These are phyloP conservation scores for Ganaspis brasiliensis DNA, from an alignment of 2,888 invertebrate species.

Conservation along the genomic window DNA sequence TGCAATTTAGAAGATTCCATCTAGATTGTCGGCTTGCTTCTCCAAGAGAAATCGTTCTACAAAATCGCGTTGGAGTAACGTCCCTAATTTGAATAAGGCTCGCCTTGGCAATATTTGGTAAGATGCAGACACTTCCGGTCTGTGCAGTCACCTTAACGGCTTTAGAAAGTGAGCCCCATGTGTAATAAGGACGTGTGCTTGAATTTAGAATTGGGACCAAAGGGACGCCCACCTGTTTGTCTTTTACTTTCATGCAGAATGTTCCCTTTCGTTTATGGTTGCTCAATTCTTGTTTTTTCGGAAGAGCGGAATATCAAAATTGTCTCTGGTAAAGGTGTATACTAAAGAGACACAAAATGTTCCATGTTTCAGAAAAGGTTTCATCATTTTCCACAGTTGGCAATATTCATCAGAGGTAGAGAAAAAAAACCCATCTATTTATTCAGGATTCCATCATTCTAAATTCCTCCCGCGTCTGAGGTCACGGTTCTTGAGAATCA, in stretches of 20 bases:
- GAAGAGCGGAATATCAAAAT: too few relatives aligned
- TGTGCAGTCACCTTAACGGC: slow-evolving; percentile 71
- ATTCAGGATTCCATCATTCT: slow-evolving; percentile 30
- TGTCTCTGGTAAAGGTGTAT: too few relatives aligned
- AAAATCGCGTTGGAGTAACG: slow-evolving; percentile 33
- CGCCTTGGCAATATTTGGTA: slow-evolving; percentile 48
- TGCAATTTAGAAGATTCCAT: slow-evolving; percentile 21
- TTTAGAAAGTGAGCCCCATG: slow-evolving; percentile 74
- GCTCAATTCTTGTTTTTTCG: neutral
- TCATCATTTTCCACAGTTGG: slow-evolving; percentile 4
- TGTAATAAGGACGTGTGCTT: slow-evolving; percentile 51
- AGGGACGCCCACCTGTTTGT: slow-evolving; percentile 34
- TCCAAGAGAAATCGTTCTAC: slow-evolving; percentile 25
- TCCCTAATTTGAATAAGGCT: slow-evolving; percentile 39
- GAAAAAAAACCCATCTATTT: neutral
- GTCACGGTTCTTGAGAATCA: slow-evolving; percentile 20
- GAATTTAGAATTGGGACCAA: slow-evolving; percentile 58
- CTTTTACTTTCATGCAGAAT: slow-evolving; percentile 23
- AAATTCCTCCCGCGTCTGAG: slow-evolving; percentile 34
- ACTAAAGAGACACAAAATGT: too few relatives aligned
- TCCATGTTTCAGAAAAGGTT: neutral
- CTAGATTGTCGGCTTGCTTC: slow-evolving; percentile 1
- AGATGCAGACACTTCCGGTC: slow-evolving; percentile 62
- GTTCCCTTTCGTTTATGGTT: neutral
- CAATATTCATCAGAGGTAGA: slow-evolving; percentile 11